Evolutionary conservation across 2,113 vertebrate genomes (phyloP), one percentile per base, ranked within the genome.

Genomic region (Rhynchopsitta pachyrhyncha): DNA sequence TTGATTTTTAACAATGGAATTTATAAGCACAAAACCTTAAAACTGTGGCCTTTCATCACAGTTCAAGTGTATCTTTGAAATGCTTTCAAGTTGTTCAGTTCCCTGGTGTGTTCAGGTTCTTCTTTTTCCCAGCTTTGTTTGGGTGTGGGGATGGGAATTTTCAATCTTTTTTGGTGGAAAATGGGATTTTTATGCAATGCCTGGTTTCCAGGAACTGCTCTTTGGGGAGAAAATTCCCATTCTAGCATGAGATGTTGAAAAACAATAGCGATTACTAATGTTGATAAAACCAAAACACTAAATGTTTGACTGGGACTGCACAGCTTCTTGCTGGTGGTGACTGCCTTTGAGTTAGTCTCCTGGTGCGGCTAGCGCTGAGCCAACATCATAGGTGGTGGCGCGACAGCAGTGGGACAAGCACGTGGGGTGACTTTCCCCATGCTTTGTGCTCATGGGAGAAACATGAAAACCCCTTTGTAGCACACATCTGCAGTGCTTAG

Each of bases 341-440:
- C 14, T 0, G 2, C 25, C 70, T 78, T 46, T 7, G 69, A 7
- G 69, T 25, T 74, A 53, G 27, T 87, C 27, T 25, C 83, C 29
- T 41, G 80, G 59, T 52, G 74, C 62, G 41, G 68, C 69, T 23
- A 2, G 11, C 0, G 16, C 59, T 63, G 75, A 88, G 37, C 88
- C 6, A 3, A 19, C 7, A 10, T n/a, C 42, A 2, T 12, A 0
- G 8, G 28, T 46, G 64, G 22, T 82, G 89, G 11, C 1, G 3
- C 19, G 82, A 29, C 59, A 74, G 31, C 31, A 2, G 50, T 62
- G 70, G 82, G 57, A 25, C 27, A 15, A 39, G 52, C 85, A n/a
- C 3, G 1, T 22, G 75, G 60, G 41, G 42, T 55, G n/a, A 18
- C 29, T 55, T 64, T 81, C 64, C 46, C 25, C 5, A 1, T 10